Evolutionary conservation across 2,797 vertebrate species (phyloP).

Genomic region (Pitangus sulphuratus): DNA sequence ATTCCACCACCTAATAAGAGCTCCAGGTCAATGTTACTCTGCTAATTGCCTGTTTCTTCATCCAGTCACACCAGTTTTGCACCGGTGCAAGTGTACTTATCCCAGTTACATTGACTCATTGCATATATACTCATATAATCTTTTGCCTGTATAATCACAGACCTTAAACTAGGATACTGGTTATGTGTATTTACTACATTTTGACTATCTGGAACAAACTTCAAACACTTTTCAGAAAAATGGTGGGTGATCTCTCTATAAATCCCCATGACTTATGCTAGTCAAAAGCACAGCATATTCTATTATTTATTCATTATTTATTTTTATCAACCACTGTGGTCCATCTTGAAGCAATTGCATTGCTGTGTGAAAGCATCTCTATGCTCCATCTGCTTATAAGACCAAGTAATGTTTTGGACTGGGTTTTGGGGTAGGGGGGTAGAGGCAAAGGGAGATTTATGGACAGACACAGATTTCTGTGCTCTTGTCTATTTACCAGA

Average conservation of each 20-base stretch:
- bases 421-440: neutral
- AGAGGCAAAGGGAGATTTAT: neutral
- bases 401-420: neutral
- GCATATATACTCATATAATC: too few species aligned
- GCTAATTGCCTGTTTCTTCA: neutral
- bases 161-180: neutral
- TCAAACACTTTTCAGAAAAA: neutral
- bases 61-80: neutral
- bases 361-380: slow-evolving; percentile 37
- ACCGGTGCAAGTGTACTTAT: neutral
- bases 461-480: neutral
- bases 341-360: slow-evolving; percentile 76
- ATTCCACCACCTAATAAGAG: neutral
- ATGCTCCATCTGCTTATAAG: slow-evolving; percentile 43
- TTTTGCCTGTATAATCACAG: neutral
- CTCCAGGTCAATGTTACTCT: neutral
- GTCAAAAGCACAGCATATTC: neutral
- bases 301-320: slow-evolving; percentile 41
- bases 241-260: neutral
- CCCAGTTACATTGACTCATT: neutral
- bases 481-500: neutral
- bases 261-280: neutral
- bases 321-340: slow-evolving; percentile 75
- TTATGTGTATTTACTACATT: neutral
- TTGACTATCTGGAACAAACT: neutral